These are phyloP conservation scores for Temnothorax curvispinosus DNA, from an alignment of 1,140 invertebrate species.

Conservation along the genomic window DNA sequence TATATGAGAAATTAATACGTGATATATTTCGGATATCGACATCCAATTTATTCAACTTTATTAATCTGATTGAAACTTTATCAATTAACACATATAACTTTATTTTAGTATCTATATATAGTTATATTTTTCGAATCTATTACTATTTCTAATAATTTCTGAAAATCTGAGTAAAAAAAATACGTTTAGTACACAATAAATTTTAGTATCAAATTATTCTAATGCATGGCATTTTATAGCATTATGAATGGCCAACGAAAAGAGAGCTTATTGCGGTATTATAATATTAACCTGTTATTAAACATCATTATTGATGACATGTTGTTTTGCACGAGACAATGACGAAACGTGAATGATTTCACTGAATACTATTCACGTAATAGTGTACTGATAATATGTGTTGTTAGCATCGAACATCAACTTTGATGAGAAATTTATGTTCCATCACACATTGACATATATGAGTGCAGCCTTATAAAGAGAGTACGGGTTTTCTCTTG, in stretches of 20 bases:
- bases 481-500: background rate
- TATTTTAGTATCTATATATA: background rate
- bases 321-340: conserved; percentile 11
- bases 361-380: background rate
- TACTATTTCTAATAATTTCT: background rate
- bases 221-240: background rate
- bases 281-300: conserved; percentile 1
- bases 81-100: background rate
- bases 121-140: background rate
- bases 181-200: background rate
- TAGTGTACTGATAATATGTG: conserved; percentile 29
- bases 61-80: conserved; percentile 33
- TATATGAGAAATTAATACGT: background rate
- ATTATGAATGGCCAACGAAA: background rate
- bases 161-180: background rate
- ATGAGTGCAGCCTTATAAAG: background rate
- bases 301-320: conserved; percentile 25
- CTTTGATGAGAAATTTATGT: conserved; percentile 15
- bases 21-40: background rate
- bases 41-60: conserved; percentile 10
- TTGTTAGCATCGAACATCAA: conserved; percentile 12
- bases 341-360: background rate
- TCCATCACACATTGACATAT: background rate
- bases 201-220: background rate
- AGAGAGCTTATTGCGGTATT: background rate